phyloP scores from a whole-genome alignment of 2,113 vertebrate species.

The Poicephalus gulielmi region DNA sequence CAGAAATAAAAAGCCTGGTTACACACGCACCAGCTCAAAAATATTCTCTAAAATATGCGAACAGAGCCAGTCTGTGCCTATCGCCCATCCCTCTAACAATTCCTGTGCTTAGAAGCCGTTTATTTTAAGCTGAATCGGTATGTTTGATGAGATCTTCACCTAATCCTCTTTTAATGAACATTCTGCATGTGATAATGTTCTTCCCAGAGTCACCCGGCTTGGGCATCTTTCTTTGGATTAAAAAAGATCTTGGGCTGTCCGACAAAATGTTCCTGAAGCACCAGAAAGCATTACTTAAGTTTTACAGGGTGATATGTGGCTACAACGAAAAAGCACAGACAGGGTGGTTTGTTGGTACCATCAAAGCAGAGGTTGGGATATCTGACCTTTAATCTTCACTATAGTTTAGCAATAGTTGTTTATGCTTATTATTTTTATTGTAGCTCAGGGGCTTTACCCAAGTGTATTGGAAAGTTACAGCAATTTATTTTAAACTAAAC shows the following conservation, averaged over 20 bases:
- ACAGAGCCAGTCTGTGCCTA: not conserved
- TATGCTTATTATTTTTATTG: not conserved
- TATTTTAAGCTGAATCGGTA: not conserved
- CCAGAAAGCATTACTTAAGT: not conserved
- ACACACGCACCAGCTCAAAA: not conserved
- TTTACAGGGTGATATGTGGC: not conserved
- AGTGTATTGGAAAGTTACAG: not conserved
- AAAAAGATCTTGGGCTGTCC: not conserved
- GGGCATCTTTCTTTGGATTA: not conserved
- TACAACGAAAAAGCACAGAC: not conserved
- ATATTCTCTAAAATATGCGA: not conserved
- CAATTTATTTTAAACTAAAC: not conserved
- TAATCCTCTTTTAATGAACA: slow-evolving; percentile 47
- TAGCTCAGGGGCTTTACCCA: not conserved
- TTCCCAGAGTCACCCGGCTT: not conserved
- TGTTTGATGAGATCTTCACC: slow-evolving; percentile 8
- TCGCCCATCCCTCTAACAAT: not conserved
- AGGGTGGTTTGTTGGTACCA: not conserved
- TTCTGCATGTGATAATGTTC: not conserved
- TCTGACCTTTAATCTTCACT: not conserved
- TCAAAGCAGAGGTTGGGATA: not conserved
- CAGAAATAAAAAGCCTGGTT: not conserved
- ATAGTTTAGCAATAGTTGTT: not conserved
- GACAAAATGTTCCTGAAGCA: not conserved
- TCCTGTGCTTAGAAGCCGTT: not conserved